phyloP scores from a whole-genome alignment of 1,140 invertebrate species.

The Babylonia areolata region DNA sequence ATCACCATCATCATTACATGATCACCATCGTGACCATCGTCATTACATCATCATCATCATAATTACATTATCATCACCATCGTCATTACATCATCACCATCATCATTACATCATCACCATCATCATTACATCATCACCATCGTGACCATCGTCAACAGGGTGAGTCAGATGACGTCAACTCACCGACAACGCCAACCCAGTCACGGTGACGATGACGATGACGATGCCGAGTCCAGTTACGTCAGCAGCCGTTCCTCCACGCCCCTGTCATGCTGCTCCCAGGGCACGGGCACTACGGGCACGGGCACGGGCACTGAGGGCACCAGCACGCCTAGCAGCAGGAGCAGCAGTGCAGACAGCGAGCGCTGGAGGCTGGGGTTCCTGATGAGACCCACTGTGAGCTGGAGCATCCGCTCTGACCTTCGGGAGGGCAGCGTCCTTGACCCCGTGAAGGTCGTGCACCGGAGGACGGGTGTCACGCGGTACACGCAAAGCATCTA shows the following conservation, averaged over 20 bases:
- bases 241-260: neutral
- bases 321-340: neutral
- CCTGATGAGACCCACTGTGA: neutral
- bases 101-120: too few species aligned
- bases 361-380: neutral
- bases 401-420: neutral
- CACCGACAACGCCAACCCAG: neutral
- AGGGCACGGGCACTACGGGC: too few species aligned
- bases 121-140: too few species aligned
- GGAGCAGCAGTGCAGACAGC: neutral
- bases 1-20: too few species aligned
- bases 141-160: neutral
- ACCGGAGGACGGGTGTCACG: neutral
- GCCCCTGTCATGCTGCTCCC: neutral
- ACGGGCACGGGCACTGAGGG: neutral
- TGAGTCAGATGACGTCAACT: neutral
- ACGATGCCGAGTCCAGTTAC: neutral
- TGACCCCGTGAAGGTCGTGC: slow-evolving; percentile 25
- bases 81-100: too few species aligned
- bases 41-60: too few species aligned
- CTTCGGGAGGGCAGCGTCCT: slow-evolving; percentile 4
- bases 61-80: too few species aligned
- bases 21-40: too few species aligned
- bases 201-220: neutral
- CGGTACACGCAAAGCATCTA: neutral